Evolutionary conservation across 2,888 invertebrate genomes (phyloP), one percentile per base, ranked within the genome.

Genomic region (Chironomus tentans): DNA sequence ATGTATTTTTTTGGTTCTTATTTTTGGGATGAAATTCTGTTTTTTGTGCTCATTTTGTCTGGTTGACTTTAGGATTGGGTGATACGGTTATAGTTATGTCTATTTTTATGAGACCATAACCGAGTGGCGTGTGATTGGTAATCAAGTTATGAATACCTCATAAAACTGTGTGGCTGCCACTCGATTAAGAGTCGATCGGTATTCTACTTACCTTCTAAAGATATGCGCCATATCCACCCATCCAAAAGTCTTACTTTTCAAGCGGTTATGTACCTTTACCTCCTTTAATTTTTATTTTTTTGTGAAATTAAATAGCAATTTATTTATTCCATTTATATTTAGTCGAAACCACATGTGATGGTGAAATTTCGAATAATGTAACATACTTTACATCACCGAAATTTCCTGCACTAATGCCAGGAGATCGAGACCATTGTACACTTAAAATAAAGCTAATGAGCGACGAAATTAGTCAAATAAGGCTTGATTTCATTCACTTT

Each of bases 401-500:
- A 78, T 94, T 93, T 83, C 94, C 94, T 2, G 91, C 92, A 80
- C 86, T 92, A 77, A 90, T 91, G 84, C 85, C 85, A 69, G 80
- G 77, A 76, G 89, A 88, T 61, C 87, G 90, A 78, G 85, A 87
- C 77, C 87, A 89, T 78, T 95, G 95, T 82, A 85, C 87, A 77
- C 83, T 94, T 72, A 88, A 87, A 78, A 88, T 95, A 7, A 90
- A 90, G 81, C 91, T 93, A 84, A 88, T 92, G 76, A 90, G 90
- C 79, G 88, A 89, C 0, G 92, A 92, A 79, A 90, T 95, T 80
- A 92, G 91, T 81, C 95, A 95, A 83, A 84, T 96, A 68, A 86
- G 92, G 79, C 86, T 95, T 21, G 94, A 95, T 82, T 93, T 95
- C 81, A 84, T 92, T 71, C 93, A 94, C 82, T 94, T 94, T 80